Evolutionary conservation across 2,888 invertebrate genomes (phyloP), one percentile per base, ranked within the genome.

Genomic region (Caenorhabditis sulstoni): DNA sequence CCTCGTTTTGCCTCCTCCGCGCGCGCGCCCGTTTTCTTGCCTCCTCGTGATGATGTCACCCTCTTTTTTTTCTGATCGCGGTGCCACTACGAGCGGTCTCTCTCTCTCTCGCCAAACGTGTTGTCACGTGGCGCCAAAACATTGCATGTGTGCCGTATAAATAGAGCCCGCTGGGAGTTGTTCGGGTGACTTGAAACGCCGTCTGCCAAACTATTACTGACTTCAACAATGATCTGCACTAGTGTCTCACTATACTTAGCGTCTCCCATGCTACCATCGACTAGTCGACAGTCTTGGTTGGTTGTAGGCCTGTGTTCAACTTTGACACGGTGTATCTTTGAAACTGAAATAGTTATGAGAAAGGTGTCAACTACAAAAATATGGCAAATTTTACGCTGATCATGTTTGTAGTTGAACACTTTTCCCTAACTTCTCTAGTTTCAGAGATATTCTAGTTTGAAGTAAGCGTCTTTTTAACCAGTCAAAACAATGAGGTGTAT

Each of bases 11-110:
- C 39, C 65, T 45, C 16, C 45, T 35, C 9, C 47, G 47, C 66
- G 53, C 47, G 37, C 53, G 44, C 49, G 41, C 41, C 45, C 37
- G 20, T 45, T 66, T 50, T 29, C 29, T 29, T 29, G 4, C 41
- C 41, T 41, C 45, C 68, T 68, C 68, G 68, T 68, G 68, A 68
- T 68, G 68, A 61, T 61, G 59, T 61, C 67, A 68, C 67, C n/a
- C n/a, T n/a, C n/a, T n/a, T n/a, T n/a, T n/a, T n/a, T n/a, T 18
- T 14, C 23, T 67, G 67, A 67, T 58, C 67, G 67, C 59, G 68
- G 68, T 59, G 68, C 59, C 59, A 61, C 47, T 7, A 22, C 20
- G 16, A 22, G 59, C 59, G 59, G 68, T 68, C 52, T 49, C 29
- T 29, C 29, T 29, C 29, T 22, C 22, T 49, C 44, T 44, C 58